phyloP scores from a whole-genome alignment of 2,797 vertebrate genomes.

The Semotilus atromaculatus region DNA sequence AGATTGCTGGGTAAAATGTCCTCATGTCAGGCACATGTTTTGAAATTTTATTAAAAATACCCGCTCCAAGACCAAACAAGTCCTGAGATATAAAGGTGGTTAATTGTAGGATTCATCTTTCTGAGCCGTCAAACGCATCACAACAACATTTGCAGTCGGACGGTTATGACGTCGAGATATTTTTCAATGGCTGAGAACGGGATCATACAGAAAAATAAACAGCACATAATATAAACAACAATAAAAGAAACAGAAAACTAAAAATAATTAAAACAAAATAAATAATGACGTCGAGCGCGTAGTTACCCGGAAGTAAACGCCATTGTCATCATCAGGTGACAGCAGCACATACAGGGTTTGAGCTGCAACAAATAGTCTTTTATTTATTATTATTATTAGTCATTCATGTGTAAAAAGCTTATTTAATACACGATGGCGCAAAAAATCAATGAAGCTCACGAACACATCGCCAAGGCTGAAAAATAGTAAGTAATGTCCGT shows the following conservation, averaged over 20 bases:
- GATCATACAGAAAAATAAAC: background rate
- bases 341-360: background rate
- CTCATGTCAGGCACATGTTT: background rate
- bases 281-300: background rate
- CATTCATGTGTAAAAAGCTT: background rate
- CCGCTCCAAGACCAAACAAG: background rate
- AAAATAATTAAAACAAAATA: background rate
- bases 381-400: background rate
- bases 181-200: background rate
- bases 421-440: conserved; percentile 77
- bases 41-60: background rate
- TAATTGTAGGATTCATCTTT: background rate
- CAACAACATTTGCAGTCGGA: background rate
- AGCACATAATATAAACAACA: background rate
- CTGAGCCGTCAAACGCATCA: background rate
- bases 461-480: conserved; percentile 86
- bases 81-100: background rate
- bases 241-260: background rate
- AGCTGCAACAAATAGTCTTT: background rate
- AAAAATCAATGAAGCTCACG: conserved; percentile 87
- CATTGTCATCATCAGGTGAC: conserved; percentile 12
- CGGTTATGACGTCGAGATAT: background rate
- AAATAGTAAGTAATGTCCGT: conserved; percentile 76
- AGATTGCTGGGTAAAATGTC: background rate
- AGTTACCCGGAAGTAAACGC: conserved; percentile 20